phyloP scores from a whole-genome alignment of 2,888 invertebrate species.

The Drosophila recens region DNA sequence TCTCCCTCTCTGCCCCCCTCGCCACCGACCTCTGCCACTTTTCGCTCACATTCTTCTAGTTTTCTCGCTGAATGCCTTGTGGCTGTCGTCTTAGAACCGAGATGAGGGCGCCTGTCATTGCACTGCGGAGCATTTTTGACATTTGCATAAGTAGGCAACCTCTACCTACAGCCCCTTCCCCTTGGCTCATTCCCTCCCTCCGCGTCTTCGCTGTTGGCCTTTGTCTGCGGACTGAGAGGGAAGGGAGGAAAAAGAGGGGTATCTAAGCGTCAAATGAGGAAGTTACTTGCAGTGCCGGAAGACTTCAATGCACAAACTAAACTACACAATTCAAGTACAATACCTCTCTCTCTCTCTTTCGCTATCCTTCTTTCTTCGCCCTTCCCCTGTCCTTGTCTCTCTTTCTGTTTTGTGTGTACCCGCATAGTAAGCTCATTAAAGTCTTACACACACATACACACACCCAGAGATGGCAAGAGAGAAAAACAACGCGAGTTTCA shows the following conservation, averaged over 20 bases:
- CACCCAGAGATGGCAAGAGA: background rate
- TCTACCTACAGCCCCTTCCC: background rate
- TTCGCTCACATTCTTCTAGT: background rate
- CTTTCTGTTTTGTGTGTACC: conserved; percentile 38
- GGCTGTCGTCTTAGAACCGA: conserved; percentile 27
- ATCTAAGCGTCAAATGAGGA: conserved; percentile 63
- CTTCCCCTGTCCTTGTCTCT: background rate
- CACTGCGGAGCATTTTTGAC: conserved; percentile 72
- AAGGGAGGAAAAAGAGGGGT: conserved; percentile 1
- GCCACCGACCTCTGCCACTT: background rate
- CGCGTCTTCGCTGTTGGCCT: conserved; percentile 21
- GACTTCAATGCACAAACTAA: conserved; percentile 56
- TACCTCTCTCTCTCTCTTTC: conserved; percentile 3
- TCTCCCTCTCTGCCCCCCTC: no score
- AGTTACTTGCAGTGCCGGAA: conserved; percentile 58
- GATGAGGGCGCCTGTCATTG: conserved; percentile 59
- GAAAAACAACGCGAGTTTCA: conserved; percentile 32
- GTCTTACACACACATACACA: conserved; percentile 44
- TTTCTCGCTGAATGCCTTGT: conserved; percentile 27
- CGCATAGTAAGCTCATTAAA: conserved; percentile 68
- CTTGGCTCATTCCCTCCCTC: background rate
- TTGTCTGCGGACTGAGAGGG: conserved; percentile 36
- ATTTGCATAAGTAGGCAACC: conserved; percentile 68
- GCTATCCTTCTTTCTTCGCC: background rate
- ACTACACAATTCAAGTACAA: conserved; percentile 60